phyloP scores from a whole-genome alignment of 2,113 vertebrate species.

The Periophthalmodon schlosseri region DNA sequence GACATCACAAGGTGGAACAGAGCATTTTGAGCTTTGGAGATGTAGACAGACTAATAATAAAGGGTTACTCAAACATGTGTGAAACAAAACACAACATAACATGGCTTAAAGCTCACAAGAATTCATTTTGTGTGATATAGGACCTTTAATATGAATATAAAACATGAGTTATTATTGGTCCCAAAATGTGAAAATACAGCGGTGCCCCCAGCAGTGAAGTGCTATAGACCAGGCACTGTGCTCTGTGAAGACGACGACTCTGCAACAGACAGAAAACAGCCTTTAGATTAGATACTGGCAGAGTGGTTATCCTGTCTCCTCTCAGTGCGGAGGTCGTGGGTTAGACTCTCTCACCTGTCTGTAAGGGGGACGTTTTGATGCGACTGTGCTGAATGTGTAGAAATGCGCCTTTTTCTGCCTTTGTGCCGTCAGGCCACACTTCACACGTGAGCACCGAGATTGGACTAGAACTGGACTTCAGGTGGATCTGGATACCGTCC shows the following conservation, averaged over 20 bases:
- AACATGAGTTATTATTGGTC: not conserved
- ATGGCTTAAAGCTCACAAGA: too few species aligned
- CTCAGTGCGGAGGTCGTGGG: not conserved
- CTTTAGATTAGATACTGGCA: not conserved
- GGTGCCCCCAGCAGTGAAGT: not conserved
- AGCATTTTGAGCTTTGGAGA: too few species aligned
- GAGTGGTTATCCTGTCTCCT: not conserved
- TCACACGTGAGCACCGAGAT: slow-evolving; percentile 84
- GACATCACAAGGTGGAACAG: too few species aligned
- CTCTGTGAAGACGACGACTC: not conserved
- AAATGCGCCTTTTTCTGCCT: slow-evolving; percentile 43
- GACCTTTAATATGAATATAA: not conserved
- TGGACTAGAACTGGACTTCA: slow-evolving; percentile 86
- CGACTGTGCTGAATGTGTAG: slow-evolving; percentile 67
- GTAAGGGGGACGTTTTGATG: slow-evolving; percentile 41
- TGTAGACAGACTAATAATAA: too few species aligned
- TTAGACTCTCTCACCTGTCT: slow-evolving; percentile 42
- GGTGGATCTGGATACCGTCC: slow-evolving; percentile 86
- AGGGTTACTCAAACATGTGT: too few species aligned
- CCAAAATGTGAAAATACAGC: not conserved
- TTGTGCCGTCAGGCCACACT: slow-evolving; percentile 10
- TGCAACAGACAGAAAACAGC: not conserved
- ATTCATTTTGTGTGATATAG: too few species aligned
- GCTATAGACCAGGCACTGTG: not conserved
- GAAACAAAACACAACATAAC: too few species aligned